Base-by-base conservation (phyloP, 2,797 vertebrate species). In the Zalophus californianus region DNA sequence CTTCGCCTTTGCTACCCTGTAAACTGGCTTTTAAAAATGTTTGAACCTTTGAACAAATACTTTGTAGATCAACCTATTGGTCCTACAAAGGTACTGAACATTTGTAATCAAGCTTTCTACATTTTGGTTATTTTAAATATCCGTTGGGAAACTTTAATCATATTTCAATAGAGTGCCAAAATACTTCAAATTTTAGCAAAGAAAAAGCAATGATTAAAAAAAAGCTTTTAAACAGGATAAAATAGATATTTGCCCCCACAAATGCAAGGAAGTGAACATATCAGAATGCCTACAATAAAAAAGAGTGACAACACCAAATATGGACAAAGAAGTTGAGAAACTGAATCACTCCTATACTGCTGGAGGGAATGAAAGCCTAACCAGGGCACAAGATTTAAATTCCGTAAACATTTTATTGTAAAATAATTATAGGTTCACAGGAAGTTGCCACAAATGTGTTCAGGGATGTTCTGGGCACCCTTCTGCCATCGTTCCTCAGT, bases 41-140 rank as follows among this genome's bases (percentile, higher is more conserved):
- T 54, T 93, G 50, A 78, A 21, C 20, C 38, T 73, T 89, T 82
- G n/a, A 90, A 73, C 50, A 70, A 60, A 7, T 52, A 44, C 48
- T 80, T 86, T 75, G 18, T 44, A 78, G 72, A 77, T 58, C 64
- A 77, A 44, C 21, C 60, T 54, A 66, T 79, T 8, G 78, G 56
- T 89, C 75, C 75, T 75, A 29, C 0, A 1, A 7, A 44, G 21
- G 25, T 56, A 68, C 7, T 60, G 32, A 64, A 56, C 70, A 79
- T 90, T 93, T 94, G 10, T 56, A 86, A 79, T 79, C 20, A 64
- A 73, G 29, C 12, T 80, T 5, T 89, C 70, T 54, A 91, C 25
- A 50, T 86, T 88, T 91, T 20, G 35, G n/a, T 80, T 94, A 92
- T 91, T 95, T 97, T 1, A 82, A 83, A 87, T 87, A 82, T 48